Conservation (phyloP, 2,797 vertebrate genomes). For the Bovichtus diacanthus region DNA sequence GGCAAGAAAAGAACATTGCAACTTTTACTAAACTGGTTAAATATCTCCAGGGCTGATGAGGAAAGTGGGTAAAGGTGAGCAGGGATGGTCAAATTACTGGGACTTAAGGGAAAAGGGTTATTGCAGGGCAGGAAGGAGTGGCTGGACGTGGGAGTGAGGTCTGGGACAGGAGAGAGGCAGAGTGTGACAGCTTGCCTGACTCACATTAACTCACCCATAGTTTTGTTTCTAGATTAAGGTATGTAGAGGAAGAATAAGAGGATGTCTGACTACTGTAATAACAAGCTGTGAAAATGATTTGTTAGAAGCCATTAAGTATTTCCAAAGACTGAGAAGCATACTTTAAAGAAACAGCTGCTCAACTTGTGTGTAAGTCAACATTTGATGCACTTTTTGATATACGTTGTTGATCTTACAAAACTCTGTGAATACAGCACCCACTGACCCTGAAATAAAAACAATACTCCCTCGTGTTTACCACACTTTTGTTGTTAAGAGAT, state of each 20-base stretch:
- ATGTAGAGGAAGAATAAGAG: conserved; percentile 19
- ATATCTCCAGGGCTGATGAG: background rate
- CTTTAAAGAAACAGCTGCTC: conserved; percentile 31
- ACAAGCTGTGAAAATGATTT: conserved; percentile 49
- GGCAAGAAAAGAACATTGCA: background rate
- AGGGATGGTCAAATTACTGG: background rate
- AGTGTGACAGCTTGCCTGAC: background rate
- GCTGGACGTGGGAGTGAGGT: background rate
- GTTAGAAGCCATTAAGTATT: conserved; percentile 22
- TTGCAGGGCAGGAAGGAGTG: background rate
- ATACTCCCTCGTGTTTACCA: background rate
- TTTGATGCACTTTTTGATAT: conserved; percentile 11
- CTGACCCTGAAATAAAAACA: background rate
- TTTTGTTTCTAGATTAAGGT: conserved; percentile 15
- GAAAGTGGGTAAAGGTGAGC: background rate
- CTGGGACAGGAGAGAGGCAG: background rate
- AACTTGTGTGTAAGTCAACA: conserved; percentile 21
- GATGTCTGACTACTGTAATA: conserved; percentile 47
- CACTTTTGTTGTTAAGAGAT: background rate
- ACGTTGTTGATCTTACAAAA: too few relatives aligned
- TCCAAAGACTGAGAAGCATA: conserved; percentile 21
- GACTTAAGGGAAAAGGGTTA: background rate
- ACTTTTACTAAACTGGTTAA: background rate
- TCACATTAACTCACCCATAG: background rate
- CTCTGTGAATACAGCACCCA: background rate